Evolutionary conservation across 2,888 invertebrate species (phyloP).

Genomic region (Ennomos quercinarius): DNA sequence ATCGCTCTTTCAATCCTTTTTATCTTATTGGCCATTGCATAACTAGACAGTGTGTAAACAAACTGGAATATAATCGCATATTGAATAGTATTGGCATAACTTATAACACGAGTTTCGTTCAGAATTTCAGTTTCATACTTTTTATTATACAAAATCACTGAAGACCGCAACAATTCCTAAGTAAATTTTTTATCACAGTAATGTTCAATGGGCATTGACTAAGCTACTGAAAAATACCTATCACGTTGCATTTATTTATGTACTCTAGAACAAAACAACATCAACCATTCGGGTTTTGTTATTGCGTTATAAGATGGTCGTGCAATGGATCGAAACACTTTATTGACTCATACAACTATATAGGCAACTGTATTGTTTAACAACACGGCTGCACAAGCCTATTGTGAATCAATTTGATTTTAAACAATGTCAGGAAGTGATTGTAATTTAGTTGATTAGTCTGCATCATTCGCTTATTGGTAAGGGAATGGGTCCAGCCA

Average conservation of each 20-base stretch:
- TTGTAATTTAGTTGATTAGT: slow-evolving; percentile 57
- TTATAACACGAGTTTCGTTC: too few species aligned
- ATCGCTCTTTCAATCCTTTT: too few species aligned
- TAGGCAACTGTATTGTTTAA: slow-evolving; percentile 28
- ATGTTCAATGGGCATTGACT: too few species aligned
- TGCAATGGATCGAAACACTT: slow-evolving; percentile 10
- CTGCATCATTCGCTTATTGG: slow-evolving; percentile 48
- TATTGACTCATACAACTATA: slow-evolving; percentile 27
- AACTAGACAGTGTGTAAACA: too few species aligned
- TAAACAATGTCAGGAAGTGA: slow-evolving; percentile 67
- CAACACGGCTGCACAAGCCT: slow-evolving; percentile 41
- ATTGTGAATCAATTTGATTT: slow-evolving; percentile 52
- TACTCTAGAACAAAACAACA: neutral
- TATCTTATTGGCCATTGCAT: too few species aligned
- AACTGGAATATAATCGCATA: too few species aligned
- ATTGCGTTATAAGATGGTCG: slow-evolving; percentile 8
- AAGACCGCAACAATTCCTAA: too few species aligned
- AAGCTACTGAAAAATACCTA: too few species aligned
- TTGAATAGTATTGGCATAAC: too few species aligned
- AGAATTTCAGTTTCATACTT: too few species aligned
- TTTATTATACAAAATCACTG: too few species aligned
- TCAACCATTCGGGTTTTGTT: neutral
- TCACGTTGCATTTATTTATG: neutral
- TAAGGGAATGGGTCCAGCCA: slow-evolving; percentile 42
- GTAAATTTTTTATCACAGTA: too few species aligned